A percentile compares a stretch with the other conserved stretches of the same genome.
Conservation (phyloP, 2,113 vertebrate species). For the Piprites chloris region DNA sequence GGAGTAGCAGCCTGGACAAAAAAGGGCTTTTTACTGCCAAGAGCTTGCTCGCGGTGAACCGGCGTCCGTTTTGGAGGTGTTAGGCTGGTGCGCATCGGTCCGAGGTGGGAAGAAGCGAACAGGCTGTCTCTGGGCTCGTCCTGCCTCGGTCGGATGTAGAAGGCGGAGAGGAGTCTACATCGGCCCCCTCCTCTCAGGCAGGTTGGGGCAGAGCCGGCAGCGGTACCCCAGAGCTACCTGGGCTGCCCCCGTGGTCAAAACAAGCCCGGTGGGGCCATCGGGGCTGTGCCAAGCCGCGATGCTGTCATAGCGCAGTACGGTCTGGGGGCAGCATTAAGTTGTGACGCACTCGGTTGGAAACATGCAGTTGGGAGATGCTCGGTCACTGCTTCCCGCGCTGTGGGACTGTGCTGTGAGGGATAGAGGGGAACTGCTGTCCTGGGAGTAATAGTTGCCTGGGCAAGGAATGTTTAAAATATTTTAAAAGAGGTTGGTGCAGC, state of each 20-base stretch:
- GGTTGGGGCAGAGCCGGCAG: background rate
- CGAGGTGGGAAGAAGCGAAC: background rate
- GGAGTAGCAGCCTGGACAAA: background rate
- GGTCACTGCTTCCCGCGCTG: background rate
- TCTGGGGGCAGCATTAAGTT: conserved; percentile 53
- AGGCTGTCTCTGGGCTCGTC: background rate
- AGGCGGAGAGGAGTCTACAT: background rate
- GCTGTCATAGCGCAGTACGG: conserved; percentile 40
- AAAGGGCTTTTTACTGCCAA: background rate
- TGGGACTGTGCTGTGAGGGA: background rate
- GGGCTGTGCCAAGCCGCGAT: background rate
- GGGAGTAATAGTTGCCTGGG: background rate
- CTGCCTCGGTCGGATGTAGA: background rate
- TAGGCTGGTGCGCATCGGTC: background rate
- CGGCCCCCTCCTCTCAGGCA: accelerated
- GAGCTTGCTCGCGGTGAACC: background rate
- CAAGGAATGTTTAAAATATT: background rate
- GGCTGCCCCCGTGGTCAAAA: background rate
- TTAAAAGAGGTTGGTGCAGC: background rate
- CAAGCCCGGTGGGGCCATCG: background rate
- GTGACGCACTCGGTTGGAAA: conserved; percentile 60
- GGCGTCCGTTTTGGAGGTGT: background rate
- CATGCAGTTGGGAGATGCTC: background rate
- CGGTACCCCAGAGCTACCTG: background rate
- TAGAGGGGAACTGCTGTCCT: background rate